phyloP scores from a whole-genome alignment of 64 coral and sea anemone genomes.

The Acropora tenuis region DNA sequence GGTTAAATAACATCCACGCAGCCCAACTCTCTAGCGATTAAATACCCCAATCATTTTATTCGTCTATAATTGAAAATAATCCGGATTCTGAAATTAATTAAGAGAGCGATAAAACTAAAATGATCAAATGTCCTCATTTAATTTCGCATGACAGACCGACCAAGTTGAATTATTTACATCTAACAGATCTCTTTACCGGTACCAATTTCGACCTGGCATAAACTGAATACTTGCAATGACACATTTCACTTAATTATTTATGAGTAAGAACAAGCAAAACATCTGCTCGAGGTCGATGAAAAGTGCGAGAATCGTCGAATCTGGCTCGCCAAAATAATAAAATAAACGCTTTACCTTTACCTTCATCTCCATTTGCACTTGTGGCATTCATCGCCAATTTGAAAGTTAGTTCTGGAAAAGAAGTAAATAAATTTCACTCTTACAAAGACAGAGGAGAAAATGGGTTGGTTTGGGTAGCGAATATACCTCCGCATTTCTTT shows the following conservation, averaged over 20 bases:
- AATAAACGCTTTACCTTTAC: slow-evolving; percentile 31
- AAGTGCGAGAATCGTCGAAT: background rate
- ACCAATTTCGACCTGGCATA: background rate
- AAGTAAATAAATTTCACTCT: slow-evolving; percentile 28
- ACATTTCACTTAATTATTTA: slow-evolving; percentile 11
- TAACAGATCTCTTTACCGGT: background rate
- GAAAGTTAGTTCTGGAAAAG: slow-evolving; percentile 84
- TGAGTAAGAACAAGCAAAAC: slow-evolving; percentile 4
- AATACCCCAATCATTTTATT: no score
- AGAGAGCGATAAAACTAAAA: no score
- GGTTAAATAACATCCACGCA: no score
- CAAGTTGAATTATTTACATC: no score
- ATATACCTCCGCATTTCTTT: slow-evolving; percentile 98
- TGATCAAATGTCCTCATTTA: no score
- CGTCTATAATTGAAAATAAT: no score
- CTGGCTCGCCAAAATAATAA: background rate
- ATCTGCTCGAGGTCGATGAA: background rate
- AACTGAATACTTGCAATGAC: background rate
- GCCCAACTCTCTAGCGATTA: no score
- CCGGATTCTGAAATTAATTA: no score
- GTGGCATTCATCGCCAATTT: slow-evolving; percentile 97
- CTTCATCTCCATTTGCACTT: slow-evolving; percentile 60
- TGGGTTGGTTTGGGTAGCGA: background rate
- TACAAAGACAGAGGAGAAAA: background rate
- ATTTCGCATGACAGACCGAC: no score